Conservation (phyloP, 2,888 invertebrate species). For the Eudasyphora cyanicolor region DNA sequence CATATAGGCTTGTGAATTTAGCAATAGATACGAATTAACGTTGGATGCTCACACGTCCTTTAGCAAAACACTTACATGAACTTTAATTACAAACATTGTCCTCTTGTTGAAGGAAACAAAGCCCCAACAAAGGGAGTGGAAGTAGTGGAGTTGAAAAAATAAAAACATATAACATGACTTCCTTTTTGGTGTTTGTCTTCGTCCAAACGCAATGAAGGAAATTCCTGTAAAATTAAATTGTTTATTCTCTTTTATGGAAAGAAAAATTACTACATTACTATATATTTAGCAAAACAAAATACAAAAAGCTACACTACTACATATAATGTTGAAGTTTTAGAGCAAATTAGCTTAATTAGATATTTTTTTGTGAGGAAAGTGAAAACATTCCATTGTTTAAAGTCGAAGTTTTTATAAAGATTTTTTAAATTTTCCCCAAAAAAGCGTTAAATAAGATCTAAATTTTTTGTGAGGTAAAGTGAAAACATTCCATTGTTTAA, state of each 20-base stretch:
- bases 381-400: neutral
- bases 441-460: neutral
- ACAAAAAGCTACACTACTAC: no score
- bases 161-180: neutral
- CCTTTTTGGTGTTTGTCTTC: neutral
- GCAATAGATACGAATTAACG: no score
- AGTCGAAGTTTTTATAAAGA: neutral
- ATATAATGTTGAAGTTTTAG: no score
- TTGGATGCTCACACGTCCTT: neutral
- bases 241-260: neutral
- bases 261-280: no score
- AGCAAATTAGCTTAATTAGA: no score
- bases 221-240: neutral
- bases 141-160: neutral
- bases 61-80: neutral
- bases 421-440: neutral
- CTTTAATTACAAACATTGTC: neutral
- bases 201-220: neutral
- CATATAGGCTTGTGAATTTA: neutral
- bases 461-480: neutral
- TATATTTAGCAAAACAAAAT: no score
- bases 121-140: neutral
- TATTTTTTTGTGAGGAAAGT: no score
- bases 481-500: neutral
- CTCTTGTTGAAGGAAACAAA: neutral